Percentiles rank a stretch among this genome's conserved stretches.
Conservation (phyloP, 1,140 invertebrate genomes). For the Helicoverpa armigera region DNA sequence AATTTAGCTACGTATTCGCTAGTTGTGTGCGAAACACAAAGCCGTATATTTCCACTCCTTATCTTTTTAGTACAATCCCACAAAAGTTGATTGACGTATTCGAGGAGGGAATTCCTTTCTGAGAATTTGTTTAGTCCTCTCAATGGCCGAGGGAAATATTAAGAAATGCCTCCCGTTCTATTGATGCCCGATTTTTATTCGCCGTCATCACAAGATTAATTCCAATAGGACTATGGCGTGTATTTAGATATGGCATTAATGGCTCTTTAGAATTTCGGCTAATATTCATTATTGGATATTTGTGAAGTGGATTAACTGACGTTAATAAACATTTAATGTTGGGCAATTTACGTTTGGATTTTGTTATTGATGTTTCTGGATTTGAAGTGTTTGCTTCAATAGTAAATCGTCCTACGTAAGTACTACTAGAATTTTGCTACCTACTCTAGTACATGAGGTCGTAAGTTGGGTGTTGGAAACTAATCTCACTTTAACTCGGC, state of each 20-base stretch:
- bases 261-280: constrained; percentile 48
- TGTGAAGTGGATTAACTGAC: constrained; percentile 39
- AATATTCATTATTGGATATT: constrained; percentile 48
- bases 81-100: constrained; percentile 76
- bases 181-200: constrained; percentile 57
- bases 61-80: constrained; percentile 69
- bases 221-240: constrained; percentile 46
- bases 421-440: no score
- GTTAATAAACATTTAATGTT: constrained; percentile 40
- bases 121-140: constrained; percentile 72
- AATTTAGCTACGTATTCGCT: neutral
- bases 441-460: neutral
- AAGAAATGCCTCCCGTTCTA: constrained; percentile 61
- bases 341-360: constrained; percentile 16
- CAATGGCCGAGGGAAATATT: constrained; percentile 68
- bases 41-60: constrained; percentile 58
- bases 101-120: constrained; percentile 68
- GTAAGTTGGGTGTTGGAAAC: neutral
- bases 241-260: constrained; percentile 49
- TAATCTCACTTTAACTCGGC: neutral
- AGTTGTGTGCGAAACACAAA: neutral
- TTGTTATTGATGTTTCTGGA: constrained; percentile 18
- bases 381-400: no score
- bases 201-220: constrained; percentile 63
- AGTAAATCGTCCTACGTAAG: no score